These are phyloP conservation scores for Penaeus indicus DNA, from an alignment of 1,140 invertebrate species.

Conservation along the genomic window DNA sequence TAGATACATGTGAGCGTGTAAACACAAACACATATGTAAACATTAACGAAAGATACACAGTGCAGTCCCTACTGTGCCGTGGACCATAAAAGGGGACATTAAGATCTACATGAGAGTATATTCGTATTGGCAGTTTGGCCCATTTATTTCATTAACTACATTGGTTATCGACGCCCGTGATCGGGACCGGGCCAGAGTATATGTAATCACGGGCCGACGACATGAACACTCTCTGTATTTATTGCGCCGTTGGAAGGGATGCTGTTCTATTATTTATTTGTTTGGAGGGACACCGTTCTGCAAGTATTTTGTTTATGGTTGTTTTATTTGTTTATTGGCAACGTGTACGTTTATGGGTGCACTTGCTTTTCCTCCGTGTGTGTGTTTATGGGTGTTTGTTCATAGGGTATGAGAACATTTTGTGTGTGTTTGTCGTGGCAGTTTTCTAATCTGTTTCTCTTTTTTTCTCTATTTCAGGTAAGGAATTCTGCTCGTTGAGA, in stretches of 20 bases:
- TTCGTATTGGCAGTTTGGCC: slow-evolving; percentile 39
- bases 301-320: too few relatives aligned
- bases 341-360: slow-evolving; percentile 3
- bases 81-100: slow-evolving; percentile 13
- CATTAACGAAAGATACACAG: too few relatives aligned
- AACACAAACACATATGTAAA: too few relatives aligned
- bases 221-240: neutral
- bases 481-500: too few relatives aligned
- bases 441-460: too few relatives aligned
- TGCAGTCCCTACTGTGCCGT: too few relatives aligned
- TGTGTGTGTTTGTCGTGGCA: too few relatives aligned
- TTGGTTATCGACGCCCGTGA: slow-evolving; percentile 45
- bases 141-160: slow-evolving; percentile 57
- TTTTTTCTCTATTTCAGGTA: too few relatives aligned
- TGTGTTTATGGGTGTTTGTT: slow-evolving; percentile 31
- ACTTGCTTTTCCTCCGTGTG: neutral
- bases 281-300: too few relatives aligned
- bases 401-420: neutral
- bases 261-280: too few relatives aligned
- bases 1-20: too few relatives aligned
- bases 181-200: slow-evolving; percentile 28
- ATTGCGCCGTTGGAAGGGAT: neutral
- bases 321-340: too few relatives aligned
- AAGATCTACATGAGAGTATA: slow-evolving; percentile 42
- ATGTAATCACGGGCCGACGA: slow-evolving; percentile 31